phyloP scores from a whole-genome alignment of 2,888 invertebrate species.

The Nomada fucata region DNA sequence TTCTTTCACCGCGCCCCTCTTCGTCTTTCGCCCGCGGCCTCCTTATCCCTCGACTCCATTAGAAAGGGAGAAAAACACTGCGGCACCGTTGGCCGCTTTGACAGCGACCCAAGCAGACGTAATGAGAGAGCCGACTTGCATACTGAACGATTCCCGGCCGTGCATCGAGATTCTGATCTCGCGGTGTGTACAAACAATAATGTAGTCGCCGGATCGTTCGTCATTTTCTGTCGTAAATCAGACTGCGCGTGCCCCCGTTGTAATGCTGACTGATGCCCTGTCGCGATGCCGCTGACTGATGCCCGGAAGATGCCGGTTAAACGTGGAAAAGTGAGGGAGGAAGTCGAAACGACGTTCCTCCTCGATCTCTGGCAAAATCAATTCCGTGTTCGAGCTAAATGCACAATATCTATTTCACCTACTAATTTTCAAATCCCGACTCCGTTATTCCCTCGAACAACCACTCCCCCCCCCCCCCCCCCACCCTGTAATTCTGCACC shows the following conservation, averaged over 20 bases:
- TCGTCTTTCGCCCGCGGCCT: background rate
- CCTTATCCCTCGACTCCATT: constrained; percentile 17
- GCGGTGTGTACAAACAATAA: constrained; percentile 63
- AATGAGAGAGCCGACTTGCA: constrained; percentile 67
- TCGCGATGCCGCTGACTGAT: constrained; percentile 24
- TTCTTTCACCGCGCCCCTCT: constrained; percentile 7
- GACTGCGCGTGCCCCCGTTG: constrained; percentile 40
- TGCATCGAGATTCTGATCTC: constrained; percentile 66
- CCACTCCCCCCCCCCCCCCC: too few species aligned
- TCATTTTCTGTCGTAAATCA: constrained; percentile 62
- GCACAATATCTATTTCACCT: too few species aligned
- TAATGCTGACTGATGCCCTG: constrained; percentile 35
- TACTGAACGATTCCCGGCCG: constrained; percentile 52
- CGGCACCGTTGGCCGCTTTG: constrained; percentile 46
- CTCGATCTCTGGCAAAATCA: background rate
- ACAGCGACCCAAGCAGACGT: constrained; percentile 61
- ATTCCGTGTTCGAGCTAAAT: too few species aligned
- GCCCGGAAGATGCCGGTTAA: background rate
- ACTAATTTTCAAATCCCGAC: too few species aligned
- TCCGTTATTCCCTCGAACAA: too few species aligned
- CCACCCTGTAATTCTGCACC: too few species aligned
- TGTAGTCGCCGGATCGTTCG: constrained; percentile 40
- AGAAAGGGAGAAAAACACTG: background rate
- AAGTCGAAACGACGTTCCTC: background rate
- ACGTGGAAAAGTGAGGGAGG: background rate